Evolutionary conservation across 2,888 invertebrate genomes (phyloP), one percentile per base, ranked within the genome.

Genomic region (Desoria tigrina): DNA sequence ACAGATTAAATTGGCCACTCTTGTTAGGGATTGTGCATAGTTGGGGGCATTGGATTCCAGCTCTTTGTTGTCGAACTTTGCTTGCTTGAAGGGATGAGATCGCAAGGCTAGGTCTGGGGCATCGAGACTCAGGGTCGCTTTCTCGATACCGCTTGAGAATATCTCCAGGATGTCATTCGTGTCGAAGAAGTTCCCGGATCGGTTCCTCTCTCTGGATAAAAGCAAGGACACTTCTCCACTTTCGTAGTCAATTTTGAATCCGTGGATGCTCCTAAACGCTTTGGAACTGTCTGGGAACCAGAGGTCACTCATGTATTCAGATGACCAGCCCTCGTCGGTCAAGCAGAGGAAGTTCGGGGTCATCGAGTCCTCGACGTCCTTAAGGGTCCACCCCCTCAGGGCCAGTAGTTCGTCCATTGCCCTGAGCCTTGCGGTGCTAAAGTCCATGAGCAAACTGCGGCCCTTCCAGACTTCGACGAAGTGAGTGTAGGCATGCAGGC

Each of bases 381-480:
- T 55, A 42, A 68, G 39, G 0, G 57, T 61, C 73, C 71, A 71
- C 16, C 68, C 66, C 26, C 42, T 58, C 2, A 63, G 18, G 1
- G 66, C 66, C 2, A 73, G 23, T 0, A 73, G 49, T 49, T 69
- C 68, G 37, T 69, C 59, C 68, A 73, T 69, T 0, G 68, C 69
- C 32, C 63, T 63, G 0, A 65, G 54, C 42, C 69, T 59, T 0
- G 69, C 71, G 21, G 63, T 55, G 7, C 49, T 61, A 54, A 71
- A 73, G 53, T 69, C 63, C 11, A 53, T 65, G 1, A 69, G 59
- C 1, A 58, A 60, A 57, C 68, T 69, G 16, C 73, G 26, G 7
- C 73, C 73, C 42, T 73, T 69, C 66, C 69, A 66, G 2, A 73
- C 71, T 51, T 73, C 73, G 2, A 71, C 68, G 50, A 73, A 73